Evolutionary conservation across 2,888 invertebrate genomes (phyloP).

Genomic region (Serripes groenlandicus): DNA sequence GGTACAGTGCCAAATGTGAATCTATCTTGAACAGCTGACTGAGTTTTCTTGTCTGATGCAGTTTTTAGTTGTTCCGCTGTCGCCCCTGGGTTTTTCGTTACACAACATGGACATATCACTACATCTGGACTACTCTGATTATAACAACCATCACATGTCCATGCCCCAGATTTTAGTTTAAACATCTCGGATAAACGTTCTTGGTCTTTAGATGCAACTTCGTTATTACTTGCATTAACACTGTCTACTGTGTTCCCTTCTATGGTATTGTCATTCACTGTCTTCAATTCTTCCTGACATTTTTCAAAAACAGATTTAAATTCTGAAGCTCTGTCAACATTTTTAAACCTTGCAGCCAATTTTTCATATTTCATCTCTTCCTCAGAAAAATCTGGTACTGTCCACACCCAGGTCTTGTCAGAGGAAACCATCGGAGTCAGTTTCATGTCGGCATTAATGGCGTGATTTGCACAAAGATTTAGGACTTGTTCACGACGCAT

Average conservation of each 20-base stretch:
- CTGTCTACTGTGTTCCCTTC: conserved; percentile 11
- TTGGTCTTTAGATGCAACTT: neutral
- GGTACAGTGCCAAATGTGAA: conserved; percentile 47
- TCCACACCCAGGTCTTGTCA: conserved; percentile 88
- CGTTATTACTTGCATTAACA: neutral
- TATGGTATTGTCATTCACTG: conserved; percentile 1
- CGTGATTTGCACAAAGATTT: conserved; percentile 97
- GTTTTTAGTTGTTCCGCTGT: conserved; percentile 71
- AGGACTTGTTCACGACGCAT: conserved; percentile 96
- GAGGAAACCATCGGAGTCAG: conserved; percentile 89
- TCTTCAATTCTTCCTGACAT: conserved; percentile 65
- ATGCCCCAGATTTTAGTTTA: conserved; percentile 88
- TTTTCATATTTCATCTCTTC: conserved; percentile 91
- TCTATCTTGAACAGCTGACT: conserved; percentile 21
- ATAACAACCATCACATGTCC: conserved; percentile 91
- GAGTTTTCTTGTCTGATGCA: conserved; percentile 13
- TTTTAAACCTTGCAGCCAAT: conserved; percentile 94
- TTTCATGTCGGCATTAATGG: conserved; percentile 91
- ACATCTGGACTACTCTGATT: conserved; percentile 88
- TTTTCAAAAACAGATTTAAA: conserved; percentile 91
- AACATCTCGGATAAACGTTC: conserved; percentile 85
- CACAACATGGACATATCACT: conserved; percentile 82
- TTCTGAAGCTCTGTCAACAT: conserved; percentile 90
- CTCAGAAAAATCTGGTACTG: conserved; percentile 92
- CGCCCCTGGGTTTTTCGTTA: conserved; percentile 80